phyloP scores from a whole-genome alignment of 2,797 vertebrate genomes.

The Chiloscyllium punctatum region DNA sequence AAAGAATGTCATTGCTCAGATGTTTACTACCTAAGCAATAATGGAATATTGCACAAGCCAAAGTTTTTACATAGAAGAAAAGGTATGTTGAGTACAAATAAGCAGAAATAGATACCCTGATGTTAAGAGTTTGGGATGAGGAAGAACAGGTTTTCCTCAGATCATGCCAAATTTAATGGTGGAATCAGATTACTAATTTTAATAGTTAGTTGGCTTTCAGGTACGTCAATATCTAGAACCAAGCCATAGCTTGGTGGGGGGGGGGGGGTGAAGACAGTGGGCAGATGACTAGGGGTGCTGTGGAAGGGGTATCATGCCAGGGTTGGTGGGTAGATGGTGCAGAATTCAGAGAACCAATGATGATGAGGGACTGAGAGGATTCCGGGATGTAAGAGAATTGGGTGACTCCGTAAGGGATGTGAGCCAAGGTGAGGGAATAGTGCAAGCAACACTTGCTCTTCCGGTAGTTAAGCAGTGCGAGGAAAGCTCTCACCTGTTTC shows the following conservation, averaged over 20 bases:
- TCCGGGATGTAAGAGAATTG: background rate
- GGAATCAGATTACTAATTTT: too few relatives aligned
- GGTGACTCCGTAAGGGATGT: too few relatives aligned
- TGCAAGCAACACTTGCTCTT: background rate
- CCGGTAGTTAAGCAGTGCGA: background rate
- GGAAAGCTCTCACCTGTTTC: background rate
- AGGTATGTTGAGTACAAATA: background rate
- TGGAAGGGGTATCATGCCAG: too few relatives aligned
- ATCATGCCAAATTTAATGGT: background rate
- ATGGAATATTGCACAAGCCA: background rate
- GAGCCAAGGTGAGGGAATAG: too few relatives aligned
- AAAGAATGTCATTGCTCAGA: background rate
- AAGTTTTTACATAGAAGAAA: background rate
- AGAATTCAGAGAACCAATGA: too few relatives aligned
- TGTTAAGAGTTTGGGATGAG: background rate
- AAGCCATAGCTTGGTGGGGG: too few relatives aligned
- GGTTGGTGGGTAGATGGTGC: too few relatives aligned
- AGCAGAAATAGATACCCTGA: background rate
- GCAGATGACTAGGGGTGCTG: too few relatives aligned
- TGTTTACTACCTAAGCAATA: background rate
- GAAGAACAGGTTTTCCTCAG: background rate
- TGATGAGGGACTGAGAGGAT: background rate
- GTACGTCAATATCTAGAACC: too few relatives aligned
- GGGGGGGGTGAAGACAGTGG: too few relatives aligned
- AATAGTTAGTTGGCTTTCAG: too few relatives aligned